Conservation (phyloP, 2,797 vertebrate species). For the Hapalemur alaotrensis region DNA sequence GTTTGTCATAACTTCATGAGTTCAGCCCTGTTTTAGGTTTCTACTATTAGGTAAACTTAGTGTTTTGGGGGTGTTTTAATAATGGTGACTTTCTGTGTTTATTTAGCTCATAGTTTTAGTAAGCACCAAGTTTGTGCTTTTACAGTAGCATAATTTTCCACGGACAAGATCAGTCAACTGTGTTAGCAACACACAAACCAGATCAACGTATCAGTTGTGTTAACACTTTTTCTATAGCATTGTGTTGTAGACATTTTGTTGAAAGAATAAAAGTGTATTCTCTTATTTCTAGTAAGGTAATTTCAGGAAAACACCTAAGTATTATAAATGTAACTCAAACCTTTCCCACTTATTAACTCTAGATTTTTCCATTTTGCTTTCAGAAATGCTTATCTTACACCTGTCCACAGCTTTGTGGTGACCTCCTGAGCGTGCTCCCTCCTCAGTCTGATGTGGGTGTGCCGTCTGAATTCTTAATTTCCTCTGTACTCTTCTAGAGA, state of each 20-base stretch:
- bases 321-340: background rate
- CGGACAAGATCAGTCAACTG: background rate
- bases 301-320: background rate
- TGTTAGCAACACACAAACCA: background rate
- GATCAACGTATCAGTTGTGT: background rate
- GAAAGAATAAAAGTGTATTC: background rate
- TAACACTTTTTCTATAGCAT: background rate
- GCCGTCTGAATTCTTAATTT: background rate
- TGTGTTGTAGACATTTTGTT: background rate
- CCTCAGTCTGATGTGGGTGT: background rate
- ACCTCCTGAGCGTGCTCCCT: background rate
- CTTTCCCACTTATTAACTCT: background rate
- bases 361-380: background rate
- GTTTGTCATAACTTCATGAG: background rate
- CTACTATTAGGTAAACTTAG: background rate
- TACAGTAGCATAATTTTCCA: background rate
- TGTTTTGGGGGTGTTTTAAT: background rate
- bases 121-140: background rate
- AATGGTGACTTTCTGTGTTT: background rate
- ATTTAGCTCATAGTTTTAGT: background rate
- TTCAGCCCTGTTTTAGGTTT: background rate
- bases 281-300: background rate
- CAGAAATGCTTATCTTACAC: background rate
- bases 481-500: background rate
- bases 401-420: background rate